phyloP scores from a whole-genome alignment of 2,113 vertebrate species.

The Clarias macrocephalus region DNA sequence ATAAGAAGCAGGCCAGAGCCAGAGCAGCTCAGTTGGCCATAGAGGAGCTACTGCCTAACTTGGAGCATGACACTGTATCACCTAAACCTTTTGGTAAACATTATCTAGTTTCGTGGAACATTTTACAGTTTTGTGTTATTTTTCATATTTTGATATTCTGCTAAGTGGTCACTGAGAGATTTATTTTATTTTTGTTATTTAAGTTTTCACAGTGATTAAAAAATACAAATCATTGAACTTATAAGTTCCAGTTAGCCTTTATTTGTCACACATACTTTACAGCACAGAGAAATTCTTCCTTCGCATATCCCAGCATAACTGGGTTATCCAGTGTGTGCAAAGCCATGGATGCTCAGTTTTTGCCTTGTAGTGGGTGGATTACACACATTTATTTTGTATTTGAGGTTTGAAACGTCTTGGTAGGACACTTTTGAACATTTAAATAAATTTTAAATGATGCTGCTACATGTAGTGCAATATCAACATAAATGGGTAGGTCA shows the following conservation, averaged over 20 bases:
- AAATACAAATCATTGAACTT: neutral
- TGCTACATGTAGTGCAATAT: neutral
- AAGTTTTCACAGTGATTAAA: neutral
- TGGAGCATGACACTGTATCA: conserved; percentile 56
- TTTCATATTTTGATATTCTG: neutral
- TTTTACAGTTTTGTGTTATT: neutral
- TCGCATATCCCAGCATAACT: no score
- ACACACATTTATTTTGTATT: neutral
- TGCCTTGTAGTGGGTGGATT: conserved; percentile 1
- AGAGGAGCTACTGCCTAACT: conserved; percentile 75
- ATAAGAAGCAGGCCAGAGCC: conserved; percentile 84
- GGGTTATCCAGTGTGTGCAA: no score
- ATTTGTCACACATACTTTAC: no score
- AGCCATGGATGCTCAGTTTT: neutral
- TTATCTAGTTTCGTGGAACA: neutral
- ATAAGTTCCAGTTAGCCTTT: no score
- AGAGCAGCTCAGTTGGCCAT: conserved; percentile 86
- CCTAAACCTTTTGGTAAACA: conserved; percentile 70
- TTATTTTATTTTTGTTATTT: neutral
- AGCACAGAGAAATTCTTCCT: no score
- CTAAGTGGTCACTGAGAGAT: no score
- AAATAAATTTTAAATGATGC: neutral
- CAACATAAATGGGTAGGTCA: neutral
- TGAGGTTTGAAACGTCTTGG: neutral
- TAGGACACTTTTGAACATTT: neutral